Percentiles rank a stretch among this genome's conserved stretches.
Evolutionary conservation across 1,140 invertebrate genomes (phyloP).

Genomic region (Zelostemma sp.): DNA sequence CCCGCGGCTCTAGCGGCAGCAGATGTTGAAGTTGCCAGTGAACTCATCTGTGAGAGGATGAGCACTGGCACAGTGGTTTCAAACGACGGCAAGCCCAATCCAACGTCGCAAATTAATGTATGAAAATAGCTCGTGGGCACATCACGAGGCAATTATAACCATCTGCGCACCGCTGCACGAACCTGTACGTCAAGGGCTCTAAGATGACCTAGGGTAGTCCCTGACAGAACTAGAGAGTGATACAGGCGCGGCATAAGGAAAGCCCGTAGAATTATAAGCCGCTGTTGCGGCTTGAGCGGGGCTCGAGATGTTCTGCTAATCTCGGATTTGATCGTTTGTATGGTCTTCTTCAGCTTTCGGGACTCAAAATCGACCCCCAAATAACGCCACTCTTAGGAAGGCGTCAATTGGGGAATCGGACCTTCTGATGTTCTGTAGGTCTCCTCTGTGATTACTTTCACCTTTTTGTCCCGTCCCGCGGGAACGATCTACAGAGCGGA

Average conservation of each 20-base stretch:
- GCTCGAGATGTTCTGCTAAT: too few relatives aligned
- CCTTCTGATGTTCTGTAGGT: too few relatives aligned
- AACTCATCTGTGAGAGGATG: not conserved
- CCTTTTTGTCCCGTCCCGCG: slow-evolving; percentile 37
- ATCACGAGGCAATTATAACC: not conserved
- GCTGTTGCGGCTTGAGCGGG: not conserved
- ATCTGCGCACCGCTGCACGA: not conserved
- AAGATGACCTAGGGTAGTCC: not conserved
- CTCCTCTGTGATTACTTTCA: too few relatives aligned
- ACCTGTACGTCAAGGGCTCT: not conserved
- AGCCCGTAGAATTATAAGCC: slow-evolving; percentile 7
- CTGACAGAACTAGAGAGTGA: slow-evolving; percentile 22
- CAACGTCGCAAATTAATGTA: not conserved
- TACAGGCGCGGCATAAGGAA: slow-evolving; percentile 24
- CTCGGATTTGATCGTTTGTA: too few relatives aligned
- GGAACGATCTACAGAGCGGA: slow-evolving; percentile 21
- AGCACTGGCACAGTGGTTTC: not conserved
- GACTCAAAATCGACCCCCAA: too few relatives aligned
- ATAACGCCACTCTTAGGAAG: slow-evolving; percentile 8
- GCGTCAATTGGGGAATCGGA: not conserved
- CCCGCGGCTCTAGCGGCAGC: not conserved
- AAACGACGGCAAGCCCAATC: slow-evolving; percentile 1
- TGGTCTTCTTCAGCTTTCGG: too few relatives aligned
- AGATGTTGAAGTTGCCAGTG: not conserved
- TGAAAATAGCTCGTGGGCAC: not conserved